Evolutionary conservation across 2,888 invertebrate species (phyloP), one percentile per base, ranked within the genome.

Genomic region (Pollenia labialis): DNA sequence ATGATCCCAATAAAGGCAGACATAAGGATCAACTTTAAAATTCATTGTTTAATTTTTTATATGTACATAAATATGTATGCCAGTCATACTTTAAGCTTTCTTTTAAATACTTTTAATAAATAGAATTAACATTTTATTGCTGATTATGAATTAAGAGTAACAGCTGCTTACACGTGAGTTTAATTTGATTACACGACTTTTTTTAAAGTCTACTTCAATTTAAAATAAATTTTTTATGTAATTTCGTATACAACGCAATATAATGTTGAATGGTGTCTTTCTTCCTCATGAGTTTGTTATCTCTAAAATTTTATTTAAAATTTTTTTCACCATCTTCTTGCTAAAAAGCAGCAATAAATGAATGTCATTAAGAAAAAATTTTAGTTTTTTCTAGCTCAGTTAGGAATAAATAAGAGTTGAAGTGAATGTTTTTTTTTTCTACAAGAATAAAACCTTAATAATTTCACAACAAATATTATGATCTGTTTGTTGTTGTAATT

Each of bases 91-190:
- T 32, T 32, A 4, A 32, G 32, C 32, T 6, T 32, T 6, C 6
- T 32, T 32, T 32, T 32, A 6, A 32, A 32, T 32, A 32, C 6
- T 6, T 32, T 32, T 32, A 32, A 32, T 6, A 32, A 32, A 32
- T 32, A 32, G 6, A 8, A 40, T 40, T 60, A 8, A 40, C 7
- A 23, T 44, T 42, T 54, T 16, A 9, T 6, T 71, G 16, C 64
- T 16, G 76, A 42, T 32, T 54, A 42, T 32, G 6, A 18, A 40
- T 9, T 8, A 23, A 52, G 32, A 16, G 40, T 75, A 44, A 72
- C 50, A 50, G 48, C 58, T 60, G 68, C 60, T 60, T 74, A 54
- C 84, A 84, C 60, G 68, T 79, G 52, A 74, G 74, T 48, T 85
- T 74, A 85, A 80, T 69, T 80, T 66, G 68, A 80, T 85, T 68